These are phyloP conservation scores for Sebastes cheni DNA, from an alignment of 2,797 vertebrate genomes.

Conservation along the genomic window DNA sequence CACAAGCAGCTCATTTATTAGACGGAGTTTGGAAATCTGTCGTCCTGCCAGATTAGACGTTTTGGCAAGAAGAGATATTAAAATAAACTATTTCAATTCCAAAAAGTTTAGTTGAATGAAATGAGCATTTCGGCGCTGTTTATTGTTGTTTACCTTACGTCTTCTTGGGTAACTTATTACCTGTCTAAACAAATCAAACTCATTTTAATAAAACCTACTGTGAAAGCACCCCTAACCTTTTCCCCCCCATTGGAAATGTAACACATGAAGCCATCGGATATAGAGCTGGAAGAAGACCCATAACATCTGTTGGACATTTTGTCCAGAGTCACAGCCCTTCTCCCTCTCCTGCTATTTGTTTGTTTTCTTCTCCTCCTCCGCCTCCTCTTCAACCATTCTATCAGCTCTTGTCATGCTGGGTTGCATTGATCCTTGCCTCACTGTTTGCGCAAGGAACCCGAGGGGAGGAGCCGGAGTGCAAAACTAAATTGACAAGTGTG, in stretches of 20 bases:
- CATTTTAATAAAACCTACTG: constrained; percentile 17
- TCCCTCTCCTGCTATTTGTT: constrained; percentile 68
- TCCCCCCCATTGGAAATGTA: constrained; percentile 19
- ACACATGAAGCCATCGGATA: constrained; percentile 70
- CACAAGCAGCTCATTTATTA: constrained; percentile 22
- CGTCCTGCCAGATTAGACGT: not conserved
- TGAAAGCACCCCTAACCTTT: constrained; percentile 3
- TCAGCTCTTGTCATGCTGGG: constrained; percentile 48
- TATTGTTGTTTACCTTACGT: constrained; percentile 32
- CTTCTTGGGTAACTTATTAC: not conserved
- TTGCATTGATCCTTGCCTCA: constrained; percentile 16
- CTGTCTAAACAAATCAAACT: constrained; percentile 26
- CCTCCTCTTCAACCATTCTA: constrained; percentile 31
- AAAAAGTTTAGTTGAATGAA: not conserved
- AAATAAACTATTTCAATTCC: constrained; percentile 22
- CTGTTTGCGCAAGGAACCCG: constrained; percentile 37
- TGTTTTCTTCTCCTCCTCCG: constrained; percentile 54
- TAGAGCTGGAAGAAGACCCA: constrained; percentile 60
- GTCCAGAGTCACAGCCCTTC: constrained; percentile 54
- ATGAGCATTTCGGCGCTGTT: not conserved
- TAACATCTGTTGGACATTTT: constrained; percentile 81
- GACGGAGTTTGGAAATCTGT: constrained; percentile 16
- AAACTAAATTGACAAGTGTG: constrained; percentile 19
- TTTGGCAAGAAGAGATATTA: constrained; percentile 11
- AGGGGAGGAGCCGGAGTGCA: constrained; percentile 5